Conservation (phyloP, 2,113 vertebrate species). For the Erythrolamprus reginae region DNA sequence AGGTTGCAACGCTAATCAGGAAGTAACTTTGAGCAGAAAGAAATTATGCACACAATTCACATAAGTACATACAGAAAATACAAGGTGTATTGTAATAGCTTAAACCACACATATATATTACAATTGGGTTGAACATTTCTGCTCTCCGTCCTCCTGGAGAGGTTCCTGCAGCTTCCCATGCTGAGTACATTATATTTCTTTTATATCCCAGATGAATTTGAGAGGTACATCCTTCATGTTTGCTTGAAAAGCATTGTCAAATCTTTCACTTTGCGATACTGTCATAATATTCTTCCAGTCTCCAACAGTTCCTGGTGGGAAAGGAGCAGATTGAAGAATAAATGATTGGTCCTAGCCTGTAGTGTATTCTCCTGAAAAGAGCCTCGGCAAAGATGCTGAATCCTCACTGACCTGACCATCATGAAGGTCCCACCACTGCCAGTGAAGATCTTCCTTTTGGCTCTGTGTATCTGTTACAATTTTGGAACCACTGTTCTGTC, state of each 20-base stretch:
- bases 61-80: background rate
- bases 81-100: background rate
- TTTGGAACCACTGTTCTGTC: background rate
- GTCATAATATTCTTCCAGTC: slow-evolving; percentile 53
- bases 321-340: background rate
- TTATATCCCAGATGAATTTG: slow-evolving; percentile 46
- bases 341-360: background rate
- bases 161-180: background rate
- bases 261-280: slow-evolving; percentile 44
- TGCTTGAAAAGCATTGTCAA: slow-evolving; percentile 37
- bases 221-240: slow-evolving; percentile 42
- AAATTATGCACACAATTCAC: background rate
- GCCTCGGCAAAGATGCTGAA: background rate
- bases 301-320: slow-evolving; percentile 32
- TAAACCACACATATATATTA: background rate
- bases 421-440: background rate
- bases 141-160: too few species aligned
- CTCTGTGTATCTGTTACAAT: background rate
- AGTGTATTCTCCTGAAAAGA: background rate
- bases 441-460: background rate
- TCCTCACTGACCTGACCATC: background rate
- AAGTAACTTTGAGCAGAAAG: background rate
- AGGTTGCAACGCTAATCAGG: background rate
- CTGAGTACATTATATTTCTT: slow-evolving; percentile 5
- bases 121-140: too few species aligned